Base-by-base conservation (phyloP, 1,140 invertebrate species). In the Zaprionus inermis region DNA sequence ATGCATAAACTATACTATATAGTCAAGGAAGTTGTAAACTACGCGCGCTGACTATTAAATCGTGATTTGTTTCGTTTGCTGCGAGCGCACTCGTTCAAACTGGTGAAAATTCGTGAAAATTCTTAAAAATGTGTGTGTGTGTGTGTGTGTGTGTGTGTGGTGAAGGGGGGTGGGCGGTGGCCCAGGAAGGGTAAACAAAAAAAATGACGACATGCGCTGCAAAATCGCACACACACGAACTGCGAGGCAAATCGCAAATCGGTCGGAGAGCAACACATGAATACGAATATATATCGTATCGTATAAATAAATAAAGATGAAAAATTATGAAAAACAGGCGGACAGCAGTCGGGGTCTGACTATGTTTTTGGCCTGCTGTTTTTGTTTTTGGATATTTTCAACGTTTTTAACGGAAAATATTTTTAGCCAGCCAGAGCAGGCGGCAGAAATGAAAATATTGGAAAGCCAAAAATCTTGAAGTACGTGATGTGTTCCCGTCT, bases 281-380 rank as follows among this genome's bases (percentile, higher is more conserved):
- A 59, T 41, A 60, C 28, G 9, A 28, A n/a, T 41, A 51, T 16
- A 54, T 52, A 58, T 58, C 38, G 38, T 44, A 44, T n/a, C 30
- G 28, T 54, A 58, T 78, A 88, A 89, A 88, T 88, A 88, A 88
- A 88, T 80, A 83, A 88, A 88, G 69, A 75, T 57, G 79, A 88
- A 83, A 86, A 76, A 88, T 89, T 88, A 88, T 88, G 83, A 88
- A 88, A 86, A 88, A 77, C 84, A 89, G 83, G 80, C 83, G 70
- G 83, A 63, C 71, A 28, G 24, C 24, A 28, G 76, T 49, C 44
- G 20, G 12, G 81, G 63, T 75, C 49, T 75, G 68, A 74, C 16
- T 38, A 9, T 56, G 32, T 52, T 46, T 57, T 70, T 46, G 18
- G 46, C 51, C 32, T 55, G 32, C 54, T 41, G 24, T 32, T 41